Evolutionary conservation across 2,888 invertebrate species (phyloP).

Genomic region (Bembecia ichneumoniformis): DNA sequence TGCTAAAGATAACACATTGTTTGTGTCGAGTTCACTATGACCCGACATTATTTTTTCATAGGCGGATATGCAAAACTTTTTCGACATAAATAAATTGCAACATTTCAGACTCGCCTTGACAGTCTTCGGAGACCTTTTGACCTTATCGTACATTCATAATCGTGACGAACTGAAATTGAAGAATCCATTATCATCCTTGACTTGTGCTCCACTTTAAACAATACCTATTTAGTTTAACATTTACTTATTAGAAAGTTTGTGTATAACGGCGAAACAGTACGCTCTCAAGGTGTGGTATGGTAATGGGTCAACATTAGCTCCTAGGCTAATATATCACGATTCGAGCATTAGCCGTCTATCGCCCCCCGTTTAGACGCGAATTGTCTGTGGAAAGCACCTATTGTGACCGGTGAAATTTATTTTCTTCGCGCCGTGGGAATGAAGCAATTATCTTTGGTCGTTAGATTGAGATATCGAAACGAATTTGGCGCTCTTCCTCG

Average conservation of each 20-base stretch:
- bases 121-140: slow-evolving; percentile 31
- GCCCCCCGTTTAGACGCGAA: slow-evolving; percentile 47
- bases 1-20: too few species aligned
- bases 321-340: slow-evolving; percentile 55
- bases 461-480: slow-evolving; percentile 42
- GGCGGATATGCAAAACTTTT: slow-evolving; percentile 4
- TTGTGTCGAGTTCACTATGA: slow-evolving; percentile 12
- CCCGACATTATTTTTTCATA: slow-evolving; percentile 10
- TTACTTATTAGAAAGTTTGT: slow-evolving; percentile 38
- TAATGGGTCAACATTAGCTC: slow-evolving; percentile 43
- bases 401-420: slow-evolving; percentile 56
- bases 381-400: slow-evolving; percentile 53
- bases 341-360: slow-evolving; percentile 48
- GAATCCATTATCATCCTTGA: slow-evolving; percentile 53
- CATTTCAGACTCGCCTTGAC: slow-evolving; percentile 20
- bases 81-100: neutral
- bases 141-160: slow-evolving; percentile 43
- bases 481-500: slow-evolving; percentile 36
- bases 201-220: slow-evolving; percentile 51
- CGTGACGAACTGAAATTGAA: slow-evolving; percentile 58
- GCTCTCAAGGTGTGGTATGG: slow-evolving; percentile 28
- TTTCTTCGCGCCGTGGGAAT: slow-evolving; percentile 52
- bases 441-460: slow-evolving; percentile 44
- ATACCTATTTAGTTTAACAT: slow-evolving; percentile 33
- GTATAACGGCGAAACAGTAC: neutral